Evolutionary conservation across 1,140 invertebrate species (phyloP).

Genomic region (Diuraphis noxia): DNA sequence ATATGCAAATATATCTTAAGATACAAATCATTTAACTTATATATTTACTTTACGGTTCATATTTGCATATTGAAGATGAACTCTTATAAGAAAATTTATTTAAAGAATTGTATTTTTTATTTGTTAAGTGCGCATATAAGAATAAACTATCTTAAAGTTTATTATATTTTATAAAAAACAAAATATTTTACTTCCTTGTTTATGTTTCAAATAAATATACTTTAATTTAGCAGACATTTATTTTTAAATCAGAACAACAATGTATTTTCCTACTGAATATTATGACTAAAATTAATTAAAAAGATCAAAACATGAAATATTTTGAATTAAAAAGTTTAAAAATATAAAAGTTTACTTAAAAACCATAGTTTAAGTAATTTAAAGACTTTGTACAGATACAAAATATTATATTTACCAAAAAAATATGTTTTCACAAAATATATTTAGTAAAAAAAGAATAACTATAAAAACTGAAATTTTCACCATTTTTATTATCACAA

Average conservation of each 20-base stretch:
- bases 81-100: background rate
- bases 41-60: background rate
- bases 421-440: too few species aligned
- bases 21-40: background rate
- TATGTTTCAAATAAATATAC: background rate
- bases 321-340: background rate
- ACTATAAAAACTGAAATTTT: too few species aligned
- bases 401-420: too few species aligned
- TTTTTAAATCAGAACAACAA: background rate
- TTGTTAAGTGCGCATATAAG: background rate
- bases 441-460: too few species aligned
- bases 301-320: background rate
- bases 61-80: background rate
- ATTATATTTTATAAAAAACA: background rate
- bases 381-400: background rate
- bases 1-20: background rate
- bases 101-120: background rate
- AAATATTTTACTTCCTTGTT: background rate
- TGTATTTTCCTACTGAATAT: background rate
- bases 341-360: background rate
- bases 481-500: too few species aligned
- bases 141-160: background rate
- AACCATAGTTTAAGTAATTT: background rate
- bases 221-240: background rate
- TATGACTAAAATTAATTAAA: background rate